Percentiles rank a stretch among this genome's conserved stretches.
Conservation (phyloP, 2,888 invertebrate genomes). For the Thecocarcelia acutangulata region DNA sequence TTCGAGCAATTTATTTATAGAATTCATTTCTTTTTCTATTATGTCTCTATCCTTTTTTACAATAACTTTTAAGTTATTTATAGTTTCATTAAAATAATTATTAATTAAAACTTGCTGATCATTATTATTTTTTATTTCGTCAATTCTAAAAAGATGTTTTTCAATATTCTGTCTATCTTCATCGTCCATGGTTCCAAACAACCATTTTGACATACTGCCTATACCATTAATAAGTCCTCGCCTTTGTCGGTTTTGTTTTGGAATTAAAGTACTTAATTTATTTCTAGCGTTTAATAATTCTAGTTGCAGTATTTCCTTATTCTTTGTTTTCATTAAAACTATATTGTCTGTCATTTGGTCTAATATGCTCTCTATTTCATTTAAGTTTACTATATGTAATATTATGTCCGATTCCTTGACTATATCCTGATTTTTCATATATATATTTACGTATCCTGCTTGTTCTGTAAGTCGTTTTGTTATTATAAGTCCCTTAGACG, state of each 20-base stretch:
- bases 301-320: not conserved
- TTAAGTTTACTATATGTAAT: conserved; percentile 9
- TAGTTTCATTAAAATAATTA: no score
- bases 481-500: not conserved
- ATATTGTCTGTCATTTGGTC: not conserved
- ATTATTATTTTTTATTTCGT: conserved; percentile 1
- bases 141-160: no score
- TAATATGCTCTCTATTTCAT: not conserved
- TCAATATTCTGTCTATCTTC: no score
- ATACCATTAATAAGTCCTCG: no score
- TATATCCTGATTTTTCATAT: not conserved
- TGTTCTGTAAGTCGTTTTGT: not conserved
- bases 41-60: not conserved
- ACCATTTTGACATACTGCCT: no score
- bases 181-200: no score
- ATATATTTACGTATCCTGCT: not conserved
- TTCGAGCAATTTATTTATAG: not conserved
- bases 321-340: not conserved
- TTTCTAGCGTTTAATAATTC: not conserved
- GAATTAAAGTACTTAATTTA: no score
- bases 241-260: no score
- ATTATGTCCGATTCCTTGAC: no score
- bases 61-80: no score
- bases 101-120: conserved; percentile 22
- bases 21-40: not conserved